Base-by-base conservation (phyloP, 2,113 vertebrate genomes). In the Bagarius yarrelli region DNA sequence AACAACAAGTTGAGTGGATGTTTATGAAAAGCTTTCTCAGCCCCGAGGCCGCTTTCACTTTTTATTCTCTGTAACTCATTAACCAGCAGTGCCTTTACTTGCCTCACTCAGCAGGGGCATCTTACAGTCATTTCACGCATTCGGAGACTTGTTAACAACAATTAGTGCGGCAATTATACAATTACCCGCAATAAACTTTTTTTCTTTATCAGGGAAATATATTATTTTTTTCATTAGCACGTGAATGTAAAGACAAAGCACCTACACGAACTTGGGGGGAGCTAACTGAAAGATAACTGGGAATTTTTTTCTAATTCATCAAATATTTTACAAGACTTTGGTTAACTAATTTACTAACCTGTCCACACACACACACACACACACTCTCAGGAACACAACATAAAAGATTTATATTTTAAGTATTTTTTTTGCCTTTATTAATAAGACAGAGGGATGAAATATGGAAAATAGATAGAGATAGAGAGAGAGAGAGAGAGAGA, bases 111-210 rank as follows among this genome's bases (percentile, higher is more conserved):
- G 85, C 84, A 83, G 83, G 86, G 88, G 85, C 83, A 78, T 81
- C 85, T 85, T 67, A 86, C 86, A 91, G 91, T 92, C 91, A 93
- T 92, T 90, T 88, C 87, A 88, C 57, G 87, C 87, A 89, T 92
- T 92, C 85, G 86, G 86, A 81, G 83, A 87, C 90, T 91, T 93
- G 92, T 94, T 93, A 92, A 93, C 91, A 92, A 87, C 92, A 93
- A 94, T 94, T 93, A 94, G 93, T 91, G 90, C 87, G 89, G 90
- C 90, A 93, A 94, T 93, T 93, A 93, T 87, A 87, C 87, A 91
- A 92, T 94, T 93, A 92, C 93, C 87, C 71, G 88, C 93, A 94
- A 93, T 94, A 94, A 93, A 94, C 91, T 86, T 76, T 44, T 71
- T 67, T 83, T 88, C 81, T 86, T 84, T 84, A 81, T 67, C 56